A percentile compares a stretch with the other conserved stretches of the same genome.
Evolutionary conservation across 2,797 vertebrate species (phyloP).

Genomic region (Ctenosaura bakeri): DNA sequence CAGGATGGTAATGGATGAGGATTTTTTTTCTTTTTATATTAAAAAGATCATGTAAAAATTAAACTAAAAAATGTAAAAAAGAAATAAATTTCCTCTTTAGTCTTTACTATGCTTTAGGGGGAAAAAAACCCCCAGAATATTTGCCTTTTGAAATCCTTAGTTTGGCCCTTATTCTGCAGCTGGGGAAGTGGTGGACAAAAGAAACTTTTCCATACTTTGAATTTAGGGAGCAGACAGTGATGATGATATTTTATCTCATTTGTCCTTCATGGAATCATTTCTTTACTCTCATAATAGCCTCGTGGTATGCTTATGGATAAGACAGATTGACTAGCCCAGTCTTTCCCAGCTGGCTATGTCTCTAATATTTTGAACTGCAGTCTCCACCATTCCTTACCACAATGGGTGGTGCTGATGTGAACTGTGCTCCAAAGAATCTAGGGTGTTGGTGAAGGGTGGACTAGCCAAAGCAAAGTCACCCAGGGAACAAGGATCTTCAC

Average conservation of each 20-base stretch:
- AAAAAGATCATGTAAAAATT: neutral
- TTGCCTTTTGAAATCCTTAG: neutral
- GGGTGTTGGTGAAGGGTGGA: neutral
- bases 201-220: neutral
- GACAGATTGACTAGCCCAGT: neutral
- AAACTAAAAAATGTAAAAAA: neutral
- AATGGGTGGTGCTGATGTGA: neutral
- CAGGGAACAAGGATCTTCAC: neutral
- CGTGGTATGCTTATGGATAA: neutral
- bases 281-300: neutral
- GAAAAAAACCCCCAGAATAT: neutral
- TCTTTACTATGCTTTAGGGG: neutral
- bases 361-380: neutral
- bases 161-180: too few species aligned
- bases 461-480: neutral
- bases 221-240: neutral
- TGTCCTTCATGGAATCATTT: neutral
- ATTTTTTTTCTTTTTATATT: neutral
- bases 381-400: neutral
- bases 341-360: neutral
- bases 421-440: neutral
- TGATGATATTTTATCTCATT: neutral
- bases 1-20: neutral
- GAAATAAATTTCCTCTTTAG: too few species aligned
- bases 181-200: too few species aligned